Evolutionary conservation across 2,888 invertebrate genomes (phyloP).

Genomic region (Dexiosoma caninum): DNA sequence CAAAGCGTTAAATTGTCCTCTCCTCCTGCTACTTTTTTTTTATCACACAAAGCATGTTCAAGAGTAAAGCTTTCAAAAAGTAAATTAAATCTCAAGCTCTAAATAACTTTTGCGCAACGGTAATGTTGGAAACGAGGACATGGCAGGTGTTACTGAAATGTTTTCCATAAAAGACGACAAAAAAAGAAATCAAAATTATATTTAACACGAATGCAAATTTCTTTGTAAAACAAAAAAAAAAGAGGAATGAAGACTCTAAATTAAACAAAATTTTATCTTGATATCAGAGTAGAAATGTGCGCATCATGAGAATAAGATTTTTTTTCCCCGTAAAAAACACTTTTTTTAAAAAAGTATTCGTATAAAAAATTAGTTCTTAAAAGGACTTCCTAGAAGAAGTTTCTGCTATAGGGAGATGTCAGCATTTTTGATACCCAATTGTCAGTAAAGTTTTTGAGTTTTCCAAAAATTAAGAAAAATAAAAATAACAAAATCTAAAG

Average conservation of each 20-base stretch:
- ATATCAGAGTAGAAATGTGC: not conserved
- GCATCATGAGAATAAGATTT: not conserved
- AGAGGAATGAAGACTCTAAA: constrained; percentile 12
- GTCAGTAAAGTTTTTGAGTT: too few relatives aligned
- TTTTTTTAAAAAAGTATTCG: too few relatives aligned
- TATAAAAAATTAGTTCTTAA: too few relatives aligned
- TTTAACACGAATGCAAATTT: constrained; percentile 49
- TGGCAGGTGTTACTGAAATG: constrained; percentile 56
- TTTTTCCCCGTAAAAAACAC: too few relatives aligned
- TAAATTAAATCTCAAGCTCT: constrained; percentile 56
- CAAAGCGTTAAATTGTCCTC: constrained; percentile 65
- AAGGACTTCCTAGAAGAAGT: too few relatives aligned
- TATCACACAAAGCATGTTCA: constrained; percentile 34
- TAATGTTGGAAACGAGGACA: constrained; percentile 42
- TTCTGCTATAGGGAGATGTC: too few relatives aligned
- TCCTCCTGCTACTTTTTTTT: constrained; percentile 1
- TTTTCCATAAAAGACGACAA: not conserved
- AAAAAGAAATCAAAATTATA: constrained; percentile 25
- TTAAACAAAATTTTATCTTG: constrained; percentile 27
- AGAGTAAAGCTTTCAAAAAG: constrained; percentile 48
- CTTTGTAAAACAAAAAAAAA: constrained; percentile 5
- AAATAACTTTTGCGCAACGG: constrained; percentile 35
- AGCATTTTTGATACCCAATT: too few relatives aligned
- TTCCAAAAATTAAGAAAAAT: too few relatives aligned
- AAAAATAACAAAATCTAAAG: too few relatives aligned